Percentiles rank a stretch among this genome's conserved stretches.
Evolutionary conservation across 2,113 vertebrate species (phyloP).

Genomic region (Paracanthobrama guichenoti): DNA sequence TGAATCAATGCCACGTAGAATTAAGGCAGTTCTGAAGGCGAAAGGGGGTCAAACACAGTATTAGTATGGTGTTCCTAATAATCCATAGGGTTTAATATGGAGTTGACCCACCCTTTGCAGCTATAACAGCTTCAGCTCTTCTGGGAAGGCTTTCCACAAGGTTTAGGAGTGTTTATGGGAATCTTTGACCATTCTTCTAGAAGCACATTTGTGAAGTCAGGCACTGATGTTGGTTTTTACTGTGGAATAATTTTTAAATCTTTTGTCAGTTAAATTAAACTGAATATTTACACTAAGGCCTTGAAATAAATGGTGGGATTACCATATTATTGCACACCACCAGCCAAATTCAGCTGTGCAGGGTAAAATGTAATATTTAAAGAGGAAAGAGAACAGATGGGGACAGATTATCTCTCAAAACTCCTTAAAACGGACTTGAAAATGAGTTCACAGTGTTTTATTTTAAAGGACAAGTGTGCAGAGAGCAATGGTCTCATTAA

Average conservation of each 20-base stretch:
- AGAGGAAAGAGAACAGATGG: neutral
- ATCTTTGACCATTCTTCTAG: too few species aligned
- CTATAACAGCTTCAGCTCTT: too few species aligned
- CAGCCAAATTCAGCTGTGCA: constrained; percentile 5
- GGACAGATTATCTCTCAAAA: constrained; percentile 2
- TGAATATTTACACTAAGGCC: neutral
- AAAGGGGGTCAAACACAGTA: too few species aligned
- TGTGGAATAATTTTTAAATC: neutral
- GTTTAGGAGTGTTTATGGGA: too few species aligned
- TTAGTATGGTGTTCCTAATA: too few species aligned
- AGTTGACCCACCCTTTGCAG: too few species aligned
- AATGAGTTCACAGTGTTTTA: neutral
- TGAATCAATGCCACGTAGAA: too few species aligned
- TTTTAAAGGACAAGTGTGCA: constrained; percentile 2
- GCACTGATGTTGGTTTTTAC: too few species aligned
- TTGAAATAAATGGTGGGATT: neutral
- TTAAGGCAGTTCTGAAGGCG: too few species aligned
- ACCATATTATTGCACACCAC: neutral
- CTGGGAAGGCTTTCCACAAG: too few species aligned
- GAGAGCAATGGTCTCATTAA: constrained; percentile 1
- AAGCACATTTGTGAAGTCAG: too few species aligned
- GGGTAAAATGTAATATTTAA: neutral
- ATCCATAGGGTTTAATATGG: too few species aligned
- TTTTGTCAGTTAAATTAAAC: neutral
- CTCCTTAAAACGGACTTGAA: constrained; percentile 7